Evolutionary conservation across 2,797 vertebrate species (phyloP), one percentile per base, ranked within the genome.

Genomic region (Apodemus agrarius): DNA sequence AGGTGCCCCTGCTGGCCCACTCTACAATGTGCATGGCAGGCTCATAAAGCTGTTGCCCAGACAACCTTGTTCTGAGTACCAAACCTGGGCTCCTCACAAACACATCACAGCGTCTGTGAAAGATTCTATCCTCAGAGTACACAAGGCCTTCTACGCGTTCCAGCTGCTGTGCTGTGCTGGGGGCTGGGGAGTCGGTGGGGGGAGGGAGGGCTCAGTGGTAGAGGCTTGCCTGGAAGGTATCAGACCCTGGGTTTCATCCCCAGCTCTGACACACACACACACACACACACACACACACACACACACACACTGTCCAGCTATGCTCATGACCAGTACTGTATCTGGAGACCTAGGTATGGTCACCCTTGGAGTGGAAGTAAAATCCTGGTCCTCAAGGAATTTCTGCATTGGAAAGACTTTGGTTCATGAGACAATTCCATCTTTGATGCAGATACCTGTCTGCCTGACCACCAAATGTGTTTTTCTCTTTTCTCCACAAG

Each of bases 251-350:
- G 3, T 63, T 74, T 26, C 21, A 54, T 40, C 26, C 54, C 31
- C 34, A 37, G 52, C 31, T 59, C 54, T 12, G 17, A 80, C 79
- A 83, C 24, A 63, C 59, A 34, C 59, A 83, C 24, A 63, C 81
- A 43, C 54, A 83, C 61, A 67, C 83, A 67, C 61, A 67, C 31
- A 69, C 63, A 52, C 83, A n/a, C 46, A 69, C 63, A 86, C 83
- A 34, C 61, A 57, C 34, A 40, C 49, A 29, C 21, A 1, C 12
- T 14, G 1, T 37, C 89, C 49, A 75, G 84, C 43, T 93, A 31
- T 31, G 8, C n/a, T 82, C 10, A 10, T 1, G 21, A 40, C 14
- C 46, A 1, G 75, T 46, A 34, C 57, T 59, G 54, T 75, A 13
- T 65, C 61, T 43, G 34, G 22, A 46, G 43, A 26, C 54, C 63